Percentiles rank a stretch among this genome's conserved stretches.
Conservation (phyloP, 1,140 invertebrate genomes). For the Oryctes rhinoceros region DNA sequence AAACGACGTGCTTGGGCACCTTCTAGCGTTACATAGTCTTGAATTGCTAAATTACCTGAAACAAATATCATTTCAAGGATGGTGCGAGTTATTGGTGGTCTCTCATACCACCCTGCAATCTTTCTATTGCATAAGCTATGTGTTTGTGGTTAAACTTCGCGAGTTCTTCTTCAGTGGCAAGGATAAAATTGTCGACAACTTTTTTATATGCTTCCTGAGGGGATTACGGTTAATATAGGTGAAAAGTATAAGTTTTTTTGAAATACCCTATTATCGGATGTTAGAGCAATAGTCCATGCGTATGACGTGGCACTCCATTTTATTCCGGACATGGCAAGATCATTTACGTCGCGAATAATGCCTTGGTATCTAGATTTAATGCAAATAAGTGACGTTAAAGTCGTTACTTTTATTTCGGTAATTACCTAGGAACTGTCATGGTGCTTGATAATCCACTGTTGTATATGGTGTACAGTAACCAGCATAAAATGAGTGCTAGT, state of each 20-base stretch:
- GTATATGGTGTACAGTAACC: neutral
- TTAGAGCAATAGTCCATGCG: neutral
- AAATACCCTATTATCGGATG: neutral
- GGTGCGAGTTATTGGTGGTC: neutral
- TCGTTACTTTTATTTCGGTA: neutral
- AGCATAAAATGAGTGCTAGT: neutral
- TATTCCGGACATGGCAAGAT: neutral
- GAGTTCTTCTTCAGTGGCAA: neutral
- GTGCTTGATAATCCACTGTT: conserved; percentile 20
- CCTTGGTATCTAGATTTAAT: conserved; percentile 34
- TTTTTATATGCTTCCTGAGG: neutral
- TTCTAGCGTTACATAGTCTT: conserved; percentile 66
- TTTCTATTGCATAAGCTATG: neutral
- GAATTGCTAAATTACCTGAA: conserved; percentile 66
- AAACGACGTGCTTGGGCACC: conserved; percentile 62
- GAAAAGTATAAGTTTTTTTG: neutral
- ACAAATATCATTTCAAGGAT: neutral
- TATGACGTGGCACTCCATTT: neutral
- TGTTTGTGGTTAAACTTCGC: neutral
- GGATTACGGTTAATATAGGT: neutral
- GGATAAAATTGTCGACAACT: neutral
- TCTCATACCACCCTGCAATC: neutral
- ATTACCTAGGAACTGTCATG: conserved; percentile 38
- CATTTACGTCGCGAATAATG: neutral
- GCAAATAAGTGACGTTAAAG: neutral